phyloP scores from a whole-genome alignment of 2,888 invertebrate genomes.

The Rotaria macrura region DNA sequence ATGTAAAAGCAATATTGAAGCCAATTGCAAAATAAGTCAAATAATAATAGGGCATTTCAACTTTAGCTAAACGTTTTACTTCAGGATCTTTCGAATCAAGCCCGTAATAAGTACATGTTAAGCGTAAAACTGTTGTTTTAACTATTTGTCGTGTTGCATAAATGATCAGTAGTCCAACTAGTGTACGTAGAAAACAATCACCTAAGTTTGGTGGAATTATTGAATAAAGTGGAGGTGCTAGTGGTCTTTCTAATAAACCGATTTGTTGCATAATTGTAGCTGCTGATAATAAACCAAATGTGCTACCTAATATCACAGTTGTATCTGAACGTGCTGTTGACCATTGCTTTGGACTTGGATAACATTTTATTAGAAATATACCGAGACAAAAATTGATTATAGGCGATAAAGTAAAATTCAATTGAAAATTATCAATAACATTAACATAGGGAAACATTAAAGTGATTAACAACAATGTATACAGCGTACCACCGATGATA shows the following conservation, averaged over 20 bases:
- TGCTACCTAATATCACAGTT: constrained; percentile 71
- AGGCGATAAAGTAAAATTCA: constrained; percentile 61
- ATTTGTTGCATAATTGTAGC: constrained; percentile 35
- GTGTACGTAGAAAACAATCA: constrained; percentile 52
- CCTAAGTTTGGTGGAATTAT: constrained; percentile 64
- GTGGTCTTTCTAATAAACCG: constrained; percentile 35
- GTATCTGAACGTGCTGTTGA: constrained; percentile 83
- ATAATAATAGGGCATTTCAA: constrained; percentile 73
- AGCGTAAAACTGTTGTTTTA: constrained; percentile 62
- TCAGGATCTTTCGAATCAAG: constrained; percentile 59
- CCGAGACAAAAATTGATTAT: constrained; percentile 51
- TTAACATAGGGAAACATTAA: constrained; percentile 68
- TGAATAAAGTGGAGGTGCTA: constrained; percentile 60
- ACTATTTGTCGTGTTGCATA: constrained; percentile 58
- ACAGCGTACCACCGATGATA: constrained; percentile 64
- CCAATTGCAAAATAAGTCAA: constrained; percentile 69
- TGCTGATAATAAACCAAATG: constrained; percentile 62
- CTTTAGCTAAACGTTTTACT: constrained; percentile 52
- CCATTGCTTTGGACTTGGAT: constrained; percentile 74
- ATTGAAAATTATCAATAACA: constrained; percentile 61
- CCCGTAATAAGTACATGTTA: constrained; percentile 61
- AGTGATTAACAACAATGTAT: constrained; percentile 62
- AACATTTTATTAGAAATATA: constrained; percentile 60
- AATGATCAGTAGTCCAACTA: constrained; percentile 67
- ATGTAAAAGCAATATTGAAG: constrained; percentile 64